These are phyloP conservation scores for Ganaspis brasiliensis DNA, from an alignment of 2,888 invertebrate species.

Conservation along the genomic window DNA sequence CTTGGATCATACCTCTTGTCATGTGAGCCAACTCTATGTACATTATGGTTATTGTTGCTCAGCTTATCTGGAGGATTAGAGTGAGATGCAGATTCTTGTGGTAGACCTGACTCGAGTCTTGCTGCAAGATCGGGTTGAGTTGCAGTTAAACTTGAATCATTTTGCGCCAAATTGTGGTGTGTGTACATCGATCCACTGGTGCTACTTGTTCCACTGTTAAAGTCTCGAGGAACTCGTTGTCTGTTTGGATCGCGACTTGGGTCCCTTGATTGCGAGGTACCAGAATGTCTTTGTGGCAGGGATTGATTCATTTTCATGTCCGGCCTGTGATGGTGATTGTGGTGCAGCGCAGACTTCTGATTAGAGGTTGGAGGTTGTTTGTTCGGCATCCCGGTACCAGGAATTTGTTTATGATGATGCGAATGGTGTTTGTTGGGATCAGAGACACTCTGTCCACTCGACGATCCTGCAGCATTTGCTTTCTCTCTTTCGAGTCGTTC, in stretches of 20 bases:
- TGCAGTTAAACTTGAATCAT: conserved; percentile 46
- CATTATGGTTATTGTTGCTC: conserved; percentile 68
- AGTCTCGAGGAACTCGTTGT: conserved; percentile 71
- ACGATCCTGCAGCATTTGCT: conserved; percentile 54
- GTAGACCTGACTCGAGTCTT: conserved; percentile 42
- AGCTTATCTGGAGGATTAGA: conserved; percentile 67
- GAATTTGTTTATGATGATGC: conserved; percentile 72
- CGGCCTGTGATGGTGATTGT: conserved; percentile 75
- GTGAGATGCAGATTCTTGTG: conserved; percentile 60
- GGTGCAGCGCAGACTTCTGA: conserved; percentile 71
- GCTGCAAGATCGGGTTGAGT: conserved; percentile 46
- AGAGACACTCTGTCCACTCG: conserved; percentile 49
- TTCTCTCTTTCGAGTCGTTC: conserved; percentile 84
- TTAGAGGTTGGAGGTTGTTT: conserved; percentile 73
- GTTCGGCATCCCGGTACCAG: conserved; percentile 70
- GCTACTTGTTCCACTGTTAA: conserved; percentile 56
- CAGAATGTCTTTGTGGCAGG: conserved; percentile 52
- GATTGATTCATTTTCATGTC: conserved; percentile 64
- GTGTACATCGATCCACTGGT: conserved; percentile 47
- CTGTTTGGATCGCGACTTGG: conserved; percentile 67
- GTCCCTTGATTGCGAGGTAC: conserved; percentile 38
- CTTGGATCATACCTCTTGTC: conserved; percentile 73
- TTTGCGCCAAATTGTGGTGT: conserved; percentile 45
- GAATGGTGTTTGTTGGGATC: conserved; percentile 73
- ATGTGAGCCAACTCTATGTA: conserved; percentile 60